Conservation (phyloP, 2,113 vertebrate genomes). For the Thomomys bottae region DNA sequence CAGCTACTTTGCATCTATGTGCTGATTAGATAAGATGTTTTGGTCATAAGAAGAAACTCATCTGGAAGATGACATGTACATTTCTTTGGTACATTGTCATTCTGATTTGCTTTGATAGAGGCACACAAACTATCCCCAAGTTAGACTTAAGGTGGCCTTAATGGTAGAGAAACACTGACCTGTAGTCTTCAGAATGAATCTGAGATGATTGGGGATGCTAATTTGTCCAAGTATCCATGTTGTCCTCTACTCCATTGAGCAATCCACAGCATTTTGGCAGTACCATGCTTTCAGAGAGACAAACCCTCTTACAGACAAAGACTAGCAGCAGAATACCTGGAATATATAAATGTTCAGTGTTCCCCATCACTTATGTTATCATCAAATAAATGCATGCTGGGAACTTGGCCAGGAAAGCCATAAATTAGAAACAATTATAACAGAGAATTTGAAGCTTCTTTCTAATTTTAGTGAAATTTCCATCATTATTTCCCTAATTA, state of each 20-base stretch:
- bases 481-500: slow-evolving; percentile 36
- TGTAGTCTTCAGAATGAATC: neutral
- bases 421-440: slow-evolving; percentile 40
- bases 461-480: slow-evolving; percentile 33
- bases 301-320: neutral
- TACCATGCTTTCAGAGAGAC: neutral
- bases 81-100: neutral
- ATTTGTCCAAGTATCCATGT: neutral
- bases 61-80: neutral
- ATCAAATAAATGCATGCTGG: neutral
- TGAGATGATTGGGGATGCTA: neutral
- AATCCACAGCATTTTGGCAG: neutral
- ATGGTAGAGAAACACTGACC: neutral
- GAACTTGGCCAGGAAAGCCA: slow-evolving; percentile 45
- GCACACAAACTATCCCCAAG: neutral
- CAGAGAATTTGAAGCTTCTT: slow-evolving; percentile 32
- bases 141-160: neutral
- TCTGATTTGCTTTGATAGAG: neutral
- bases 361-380: neutral
- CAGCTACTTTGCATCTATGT: neutral
- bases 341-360: neutral
- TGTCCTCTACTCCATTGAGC: neutral
- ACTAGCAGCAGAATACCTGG: too few relatives aligned
- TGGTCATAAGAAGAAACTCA: neutral
- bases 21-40: neutral